Percentiles rank a stretch among this genome's conserved stretches.
Evolutionary conservation across 2,888 invertebrate genomes (phyloP).

Genomic region (Axea sp.): DNA sequence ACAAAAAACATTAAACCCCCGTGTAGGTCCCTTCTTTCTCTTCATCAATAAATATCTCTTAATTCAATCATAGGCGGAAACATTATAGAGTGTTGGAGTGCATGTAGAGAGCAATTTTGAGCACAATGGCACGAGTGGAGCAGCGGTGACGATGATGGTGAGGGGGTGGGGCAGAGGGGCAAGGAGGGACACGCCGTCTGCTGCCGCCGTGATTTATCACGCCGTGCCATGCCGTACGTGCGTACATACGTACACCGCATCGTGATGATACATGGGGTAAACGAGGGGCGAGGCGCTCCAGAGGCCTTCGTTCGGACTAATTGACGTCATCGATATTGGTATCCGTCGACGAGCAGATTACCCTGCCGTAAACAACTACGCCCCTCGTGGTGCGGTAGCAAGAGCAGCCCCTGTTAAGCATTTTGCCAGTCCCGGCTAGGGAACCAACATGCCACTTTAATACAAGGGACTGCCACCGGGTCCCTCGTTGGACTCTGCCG

Average conservation of each 20-base stretch:
- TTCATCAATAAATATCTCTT: constrained; percentile 54
- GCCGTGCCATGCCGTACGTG: constrained; percentile 68
- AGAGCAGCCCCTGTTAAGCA: constrained; percentile 59
- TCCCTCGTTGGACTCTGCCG: constrained; percentile 2
- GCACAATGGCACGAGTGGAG: constrained; percentile 48
- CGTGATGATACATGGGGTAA: constrained; percentile 75
- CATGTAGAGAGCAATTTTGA: constrained; percentile 57
- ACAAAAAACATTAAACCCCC: not conserved
- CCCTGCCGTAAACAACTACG: constrained; percentile 78
- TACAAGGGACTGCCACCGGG: constrained; percentile 18
- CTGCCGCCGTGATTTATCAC: constrained; percentile 77
- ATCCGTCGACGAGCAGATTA: constrained; percentile 79
- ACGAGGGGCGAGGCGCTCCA: constrained; percentile 64
- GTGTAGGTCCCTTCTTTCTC: constrained; percentile 2
- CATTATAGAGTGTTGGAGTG: constrained; percentile 57
- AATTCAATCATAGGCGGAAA: constrained; percentile 57
- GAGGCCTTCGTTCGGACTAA: constrained; percentile 76
- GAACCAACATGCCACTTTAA: constrained; percentile 57
- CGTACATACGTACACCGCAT: constrained; percentile 71
- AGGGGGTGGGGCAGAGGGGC: constrained; percentile 54
- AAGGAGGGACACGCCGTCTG: constrained; percentile 76
- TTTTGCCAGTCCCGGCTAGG: constrained; percentile 51
- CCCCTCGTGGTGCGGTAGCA: constrained; percentile 62
- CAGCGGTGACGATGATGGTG: constrained; percentile 37
- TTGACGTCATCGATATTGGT: constrained; percentile 80